Percentiles rank a stretch among this genome's conserved stretches.
phyloP scores from a whole-genome alignment of 1,140 invertebrate species.

The Lamellibrachia luymesi region DNA sequence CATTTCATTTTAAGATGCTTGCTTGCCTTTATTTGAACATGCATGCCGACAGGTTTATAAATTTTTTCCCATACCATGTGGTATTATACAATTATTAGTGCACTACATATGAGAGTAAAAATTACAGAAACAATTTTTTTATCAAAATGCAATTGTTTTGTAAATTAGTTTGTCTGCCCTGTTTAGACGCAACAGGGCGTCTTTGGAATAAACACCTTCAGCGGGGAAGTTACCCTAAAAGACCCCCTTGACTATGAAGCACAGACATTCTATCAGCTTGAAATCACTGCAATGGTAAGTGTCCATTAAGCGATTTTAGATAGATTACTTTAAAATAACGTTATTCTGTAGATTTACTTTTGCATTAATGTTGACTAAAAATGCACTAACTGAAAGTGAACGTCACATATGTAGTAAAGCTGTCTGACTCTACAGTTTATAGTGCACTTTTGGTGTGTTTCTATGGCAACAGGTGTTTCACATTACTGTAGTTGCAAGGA shows the following conservation, averaged over 20 bases:
- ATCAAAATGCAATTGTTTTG: not conserved
- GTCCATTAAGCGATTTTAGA: too few relatives aligned
- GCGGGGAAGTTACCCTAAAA: conserved; percentile 65
- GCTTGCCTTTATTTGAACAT: not conserved
- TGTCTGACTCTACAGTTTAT: too few relatives aligned
- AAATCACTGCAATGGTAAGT: conserved; percentile 14
- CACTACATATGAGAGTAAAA: not conserved
- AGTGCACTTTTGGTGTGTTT: too few relatives aligned
- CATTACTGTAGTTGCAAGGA: too few relatives aligned
- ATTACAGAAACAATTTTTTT: not conserved
- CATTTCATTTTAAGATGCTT: not conserved
- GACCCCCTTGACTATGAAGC: conserved; percentile 73
- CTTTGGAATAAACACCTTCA: conserved; percentile 9
- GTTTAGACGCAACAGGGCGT: conserved; percentile 19
- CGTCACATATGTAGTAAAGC: too few relatives aligned
- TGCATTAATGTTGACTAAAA: too few relatives aligned
- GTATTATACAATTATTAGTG: not conserved
- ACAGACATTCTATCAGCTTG: conserved; percentile 65
- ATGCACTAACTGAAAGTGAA: too few relatives aligned
- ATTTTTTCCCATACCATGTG: not conserved
- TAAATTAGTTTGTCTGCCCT: not conserved
- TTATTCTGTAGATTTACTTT: too few relatives aligned
- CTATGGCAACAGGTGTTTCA: too few relatives aligned
- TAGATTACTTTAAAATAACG: too few relatives aligned
- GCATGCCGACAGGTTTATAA: not conserved